Evolutionary conservation across 2,113 vertebrate genomes (phyloP).

Genomic region (Nycticebus coucang): DNA sequence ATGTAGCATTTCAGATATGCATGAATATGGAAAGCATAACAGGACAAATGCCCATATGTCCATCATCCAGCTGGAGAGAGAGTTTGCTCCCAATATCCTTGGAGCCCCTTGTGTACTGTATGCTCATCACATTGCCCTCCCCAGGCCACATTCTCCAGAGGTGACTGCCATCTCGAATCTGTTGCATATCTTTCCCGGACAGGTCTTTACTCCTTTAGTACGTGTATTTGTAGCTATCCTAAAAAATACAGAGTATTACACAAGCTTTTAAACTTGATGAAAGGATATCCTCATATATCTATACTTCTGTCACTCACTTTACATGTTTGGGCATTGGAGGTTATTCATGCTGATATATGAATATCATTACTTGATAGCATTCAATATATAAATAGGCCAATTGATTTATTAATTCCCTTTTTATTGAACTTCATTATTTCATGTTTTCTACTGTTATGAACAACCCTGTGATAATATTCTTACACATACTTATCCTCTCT

Average conservation of each 20-base stretch:
- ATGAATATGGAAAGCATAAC: background rate
- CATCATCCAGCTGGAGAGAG: background rate
- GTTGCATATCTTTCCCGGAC: background rate
- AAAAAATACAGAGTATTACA: background rate
- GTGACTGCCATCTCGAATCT: background rate
- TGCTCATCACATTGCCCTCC: background rate
- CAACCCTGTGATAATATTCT: background rate
- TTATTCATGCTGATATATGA: background rate
- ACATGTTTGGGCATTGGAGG: background rate
- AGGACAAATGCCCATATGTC: background rate
- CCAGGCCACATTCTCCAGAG: background rate
- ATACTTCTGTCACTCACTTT: background rate
- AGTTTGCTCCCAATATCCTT: background rate
- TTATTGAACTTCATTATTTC: background rate
- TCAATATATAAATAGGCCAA: background rate
- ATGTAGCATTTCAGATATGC: background rate
- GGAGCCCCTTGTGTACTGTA: too few relatives aligned
- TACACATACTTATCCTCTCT: background rate
- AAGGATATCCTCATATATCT: background rate
- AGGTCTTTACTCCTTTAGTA: background rate
- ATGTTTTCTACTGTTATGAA: background rate
- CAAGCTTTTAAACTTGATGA: background rate
- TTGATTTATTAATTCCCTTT: background rate
- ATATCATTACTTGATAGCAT: background rate
- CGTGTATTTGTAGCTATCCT: background rate